A percentile compares a stretch with the other conserved stretches of the same genome.
Evolutionary conservation across 2,888 invertebrate genomes (phyloP).

Genomic region (Cotesia congregata): DNA sequence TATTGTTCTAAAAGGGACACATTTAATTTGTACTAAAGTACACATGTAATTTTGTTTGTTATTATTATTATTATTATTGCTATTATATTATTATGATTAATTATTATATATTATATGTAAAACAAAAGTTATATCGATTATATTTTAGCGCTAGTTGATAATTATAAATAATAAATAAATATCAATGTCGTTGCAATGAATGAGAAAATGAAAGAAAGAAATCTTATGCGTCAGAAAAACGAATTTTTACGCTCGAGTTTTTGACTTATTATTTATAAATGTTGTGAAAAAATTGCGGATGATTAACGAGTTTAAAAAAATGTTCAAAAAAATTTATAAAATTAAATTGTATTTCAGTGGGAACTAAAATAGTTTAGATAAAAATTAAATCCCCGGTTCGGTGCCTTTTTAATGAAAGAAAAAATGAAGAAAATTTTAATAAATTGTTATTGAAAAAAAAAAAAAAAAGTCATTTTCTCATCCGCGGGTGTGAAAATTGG

Average conservation of each 20-base stretch:
- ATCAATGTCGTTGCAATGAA: slow-evolving; percentile 68
- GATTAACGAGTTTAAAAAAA: slow-evolving; percentile 32
- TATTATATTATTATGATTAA: slow-evolving; percentile 42
- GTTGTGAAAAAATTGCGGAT: slow-evolving; percentile 47
- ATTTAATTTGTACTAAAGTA: slow-evolving; percentile 42
- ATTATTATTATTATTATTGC: slow-evolving; percentile 55
- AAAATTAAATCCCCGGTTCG: slow-evolving; percentile 65
- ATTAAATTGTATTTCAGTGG: slow-evolving; percentile 63
- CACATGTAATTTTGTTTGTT: slow-evolving; percentile 52
- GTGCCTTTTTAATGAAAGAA: slow-evolving; percentile 66
- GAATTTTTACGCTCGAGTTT: slow-evolving; percentile 53
- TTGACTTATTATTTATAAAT: slow-evolving; percentile 66
- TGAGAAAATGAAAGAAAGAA: slow-evolving; percentile 33
- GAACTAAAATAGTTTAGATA: slow-evolving; percentile 55
- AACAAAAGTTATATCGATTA: slow-evolving; percentile 69
- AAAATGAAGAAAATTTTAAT: slow-evolving; percentile 38
- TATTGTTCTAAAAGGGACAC: slow-evolving; percentile 24
- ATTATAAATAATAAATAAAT: slow-evolving; percentile 64
- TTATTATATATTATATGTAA: slow-evolving; percentile 57
- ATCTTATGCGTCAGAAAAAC: slow-evolving; percentile 67
- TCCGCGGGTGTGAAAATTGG: slow-evolving; percentile 38
- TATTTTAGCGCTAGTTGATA: slow-evolving; percentile 70
- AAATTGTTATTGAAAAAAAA: slow-evolving; percentile 44
- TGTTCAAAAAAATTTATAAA: slow-evolving; percentile 40
- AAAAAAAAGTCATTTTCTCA: slow-evolving; percentile 52